These are phyloP conservation scores for Saccostrea echinata DNA, from an alignment of 1,140 invertebrate genomes.

Conservation along the genomic window DNA sequence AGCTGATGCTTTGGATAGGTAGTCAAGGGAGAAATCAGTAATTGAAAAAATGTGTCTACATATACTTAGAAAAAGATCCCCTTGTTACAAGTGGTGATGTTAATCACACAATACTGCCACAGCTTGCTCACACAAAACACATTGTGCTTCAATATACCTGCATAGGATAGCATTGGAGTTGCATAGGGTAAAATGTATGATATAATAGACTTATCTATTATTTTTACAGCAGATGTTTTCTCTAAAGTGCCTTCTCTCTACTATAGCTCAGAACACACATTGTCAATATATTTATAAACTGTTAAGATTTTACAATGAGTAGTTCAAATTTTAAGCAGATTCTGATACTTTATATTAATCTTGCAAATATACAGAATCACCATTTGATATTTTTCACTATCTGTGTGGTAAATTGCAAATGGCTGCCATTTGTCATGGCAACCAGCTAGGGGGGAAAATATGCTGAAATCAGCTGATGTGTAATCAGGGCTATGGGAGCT, in stretches of 20 bases:
- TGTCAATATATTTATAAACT: neutral
- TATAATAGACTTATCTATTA: neutral
- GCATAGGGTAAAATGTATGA: too few species aligned
- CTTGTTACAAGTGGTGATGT: too few species aligned
- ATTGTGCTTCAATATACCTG: neutral
- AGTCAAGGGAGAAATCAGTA: too few species aligned
- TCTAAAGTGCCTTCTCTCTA: neutral
- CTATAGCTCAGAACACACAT: neutral
- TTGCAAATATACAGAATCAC: too few species aligned
- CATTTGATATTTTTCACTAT: neutral
- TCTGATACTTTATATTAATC: too few species aligned
- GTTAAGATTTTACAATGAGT: neutral
- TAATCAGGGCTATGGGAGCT: neutral
- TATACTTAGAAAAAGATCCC: too few species aligned
- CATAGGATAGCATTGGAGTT: too few species aligned
- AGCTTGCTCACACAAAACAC: neutral
- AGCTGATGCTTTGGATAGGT: neutral
- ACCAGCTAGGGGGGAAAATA: neutral
- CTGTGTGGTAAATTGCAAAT: neutral
- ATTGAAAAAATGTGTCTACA: too few species aligned
- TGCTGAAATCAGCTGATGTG: slow-evolving; percentile 8
- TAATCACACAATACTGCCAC: neutral
- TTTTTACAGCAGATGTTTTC: neutral
- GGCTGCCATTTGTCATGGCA: neutral
- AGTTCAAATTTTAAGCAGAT: too few species aligned